A percentile compares a stretch with the other conserved stretches of the same genome.
Evolutionary conservation across 2,797 vertebrate genomes (phyloP).

Genomic region (Champsocephalus esox): DNA sequence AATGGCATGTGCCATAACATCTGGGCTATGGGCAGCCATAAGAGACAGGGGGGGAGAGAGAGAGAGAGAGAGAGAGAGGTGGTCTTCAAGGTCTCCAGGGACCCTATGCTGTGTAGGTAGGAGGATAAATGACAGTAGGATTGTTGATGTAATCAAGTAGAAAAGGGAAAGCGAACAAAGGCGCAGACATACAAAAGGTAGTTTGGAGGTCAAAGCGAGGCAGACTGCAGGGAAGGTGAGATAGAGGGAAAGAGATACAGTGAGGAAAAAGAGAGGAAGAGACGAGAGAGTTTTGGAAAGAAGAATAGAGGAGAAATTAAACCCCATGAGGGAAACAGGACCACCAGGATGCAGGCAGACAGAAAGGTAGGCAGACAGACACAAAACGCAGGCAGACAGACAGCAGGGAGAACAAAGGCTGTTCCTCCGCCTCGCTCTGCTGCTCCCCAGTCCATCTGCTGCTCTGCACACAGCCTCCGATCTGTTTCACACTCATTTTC

Average conservation of each 20-base stretch:
- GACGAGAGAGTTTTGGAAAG: slow-evolving; percentile 9
- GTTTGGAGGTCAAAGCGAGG: slow-evolving; percentile 27
- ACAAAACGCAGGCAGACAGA: slow-evolving; percentile 43
- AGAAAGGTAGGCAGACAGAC: slow-evolving; percentile 38
- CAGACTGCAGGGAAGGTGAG: background rate
- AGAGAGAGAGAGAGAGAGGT: slow-evolving; percentile 6
- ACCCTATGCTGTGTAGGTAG: slow-evolving; percentile 16
- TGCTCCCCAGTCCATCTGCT: slow-evolving; percentile 79
- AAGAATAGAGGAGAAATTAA: background rate
- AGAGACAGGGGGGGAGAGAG: background rate
- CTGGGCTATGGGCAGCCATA: slow-evolving; percentile 49
- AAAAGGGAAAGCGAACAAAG: slow-evolving; percentile 14
- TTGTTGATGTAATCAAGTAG: slow-evolving; percentile 14
- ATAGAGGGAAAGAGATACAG: background rate
- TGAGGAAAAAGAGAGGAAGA: background rate
- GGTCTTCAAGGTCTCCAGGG: slow-evolving; percentile 40
- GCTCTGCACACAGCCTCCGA: slow-evolving; percentile 71
- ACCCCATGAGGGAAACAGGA: slow-evolving; percentile 5
- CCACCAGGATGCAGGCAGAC: slow-evolving; percentile 31
- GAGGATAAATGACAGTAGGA: slow-evolving; percentile 23
- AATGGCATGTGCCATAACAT: slow-evolving; percentile 71
- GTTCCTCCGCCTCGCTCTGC: slow-evolving; percentile 74
- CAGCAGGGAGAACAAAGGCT: slow-evolving; percentile 76
- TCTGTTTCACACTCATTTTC: slow-evolving; percentile 76
- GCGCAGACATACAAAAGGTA: slow-evolving; percentile 17